These are phyloP conservation scores for Sula dactylatra DNA, from an alignment of 2,113 vertebrate species.

Conservation along the genomic window DNA sequence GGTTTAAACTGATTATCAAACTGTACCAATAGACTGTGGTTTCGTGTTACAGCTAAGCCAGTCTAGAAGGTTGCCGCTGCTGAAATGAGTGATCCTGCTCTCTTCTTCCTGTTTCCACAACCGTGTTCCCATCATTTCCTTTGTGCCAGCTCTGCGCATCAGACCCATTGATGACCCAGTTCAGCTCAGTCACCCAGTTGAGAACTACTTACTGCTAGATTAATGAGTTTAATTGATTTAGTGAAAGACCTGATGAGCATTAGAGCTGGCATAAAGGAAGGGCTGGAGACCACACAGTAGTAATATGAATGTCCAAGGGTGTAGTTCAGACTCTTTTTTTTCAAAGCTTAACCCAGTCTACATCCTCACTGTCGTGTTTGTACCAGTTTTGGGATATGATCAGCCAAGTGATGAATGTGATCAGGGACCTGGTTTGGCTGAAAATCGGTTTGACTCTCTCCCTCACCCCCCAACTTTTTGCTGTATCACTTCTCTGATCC, in stretches of 20 bases:
- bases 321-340: background rate
- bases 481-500: background rate
- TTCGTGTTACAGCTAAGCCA: background rate
- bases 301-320: background rate
- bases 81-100: background rate
- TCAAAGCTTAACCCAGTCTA: background rate
- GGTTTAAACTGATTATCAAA: background rate
- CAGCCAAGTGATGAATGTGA: background rate
- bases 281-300: background rate
- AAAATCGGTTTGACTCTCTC: background rate
- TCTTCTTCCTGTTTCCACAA: background rate
- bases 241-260: background rate
- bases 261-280: background rate
- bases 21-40: background rate
- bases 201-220: background rate
- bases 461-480: background rate
- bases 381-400: background rate
- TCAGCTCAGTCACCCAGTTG: background rate
- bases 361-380: background rate
- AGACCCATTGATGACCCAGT: background rate
- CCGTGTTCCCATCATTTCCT: rapidly evolving
- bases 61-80: background rate
- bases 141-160: background rate
- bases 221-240: background rate
- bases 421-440: background rate